Base-by-base conservation (phyloP, 2,888 invertebrate species). In the Ischnus inquisitorius region DNA sequence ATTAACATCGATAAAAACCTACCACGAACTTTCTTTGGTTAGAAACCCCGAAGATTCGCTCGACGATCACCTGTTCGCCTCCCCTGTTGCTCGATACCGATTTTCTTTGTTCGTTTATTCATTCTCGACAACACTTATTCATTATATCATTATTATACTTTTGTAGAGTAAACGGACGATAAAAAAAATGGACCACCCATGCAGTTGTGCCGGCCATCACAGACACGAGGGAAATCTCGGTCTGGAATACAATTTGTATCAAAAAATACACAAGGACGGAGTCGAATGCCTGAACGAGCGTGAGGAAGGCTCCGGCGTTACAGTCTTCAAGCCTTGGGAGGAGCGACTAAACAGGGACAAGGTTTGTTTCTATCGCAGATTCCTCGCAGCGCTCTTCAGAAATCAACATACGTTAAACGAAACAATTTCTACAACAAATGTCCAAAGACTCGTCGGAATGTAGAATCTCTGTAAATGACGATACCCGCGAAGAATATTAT, bases 261-360 rank as follows among this genome's bases (percentile, higher is more conserved):
- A 96, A 88, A 98, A 98, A 95, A 98, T 99, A 89, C 97, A 99
- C 93, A 95, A 95, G 89, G 96, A 96, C 54, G 97, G 98, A 93
- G 94, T 99, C 28, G 96, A 98, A 91, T 99, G 99, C 93, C 94
- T 99, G 43, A 99, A 99, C 93, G 99, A 99, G 94, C 95, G 95
- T 68, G 94, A 95, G 4, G 98, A 98, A 89, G 98, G 97, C 34
- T 97, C 97, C 12, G 99, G 98, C 19, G 97, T 96, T 94, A 95
- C 95, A 34, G 96, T 99, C 3, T 99, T 99, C 92, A 99, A 98
- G 93, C 95, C 98, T 0, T 98, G 98, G 97, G 98, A 98, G 89
- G 96, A 97, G 85, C 95, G 98, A 88, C 94, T 97, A 84, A 96
- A 97, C 92, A 95, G 95, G 86, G 95, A 95, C 84, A 95, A 96